Evolutionary conservation across 2,888 invertebrate genomes (phyloP), one percentile per base, ranked within the genome.

Genomic region (Erannis defoliaria): DNA sequence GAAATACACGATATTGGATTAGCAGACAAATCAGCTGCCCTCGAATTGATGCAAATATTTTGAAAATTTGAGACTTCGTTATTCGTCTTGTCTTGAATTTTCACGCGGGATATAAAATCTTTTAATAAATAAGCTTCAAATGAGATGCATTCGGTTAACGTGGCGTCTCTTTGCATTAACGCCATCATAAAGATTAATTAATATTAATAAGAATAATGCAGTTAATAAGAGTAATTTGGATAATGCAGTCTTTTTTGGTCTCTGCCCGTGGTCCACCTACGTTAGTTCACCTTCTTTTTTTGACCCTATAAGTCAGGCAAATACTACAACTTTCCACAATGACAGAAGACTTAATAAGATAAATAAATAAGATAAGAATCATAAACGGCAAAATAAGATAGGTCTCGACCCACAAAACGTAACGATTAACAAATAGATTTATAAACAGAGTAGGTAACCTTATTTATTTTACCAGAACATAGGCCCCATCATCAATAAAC

Each of bases 381-480:
- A 18, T 45, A 45, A 5, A 45, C n/a, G 19, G 2, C 3, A 31
- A 49, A 21, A 14, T 49, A 19, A 14, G 19, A 49, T 14, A 12
- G 4, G 6, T 33, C 1, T 6, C 35, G 35, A 37, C 49, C 35
- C 6, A 49, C 14, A 33, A 18, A 49, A 49, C 9, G 3, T 23
- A 35, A 23, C 31, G 23, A 49, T 49, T 49, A 49, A 35, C 14
- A 21, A 35, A 49, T 49, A 35, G 18, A 35, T 21, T 16, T 43
- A 67, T 68, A 45, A 37, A 38, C 26, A 21, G 59, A 54, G 38
- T 61, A 48, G 57, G 62, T 57, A 57, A 67, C 61, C 64, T 56
- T 40, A 46, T 69, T 66, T 64, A 65, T 67, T 70, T 62, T 70
- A 55, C 48, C 14, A 59, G 33, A 40, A 38, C 38, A 46, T 31